Conservation (phyloP, 2,888 invertebrate species). For the Muscina levida region DNA sequence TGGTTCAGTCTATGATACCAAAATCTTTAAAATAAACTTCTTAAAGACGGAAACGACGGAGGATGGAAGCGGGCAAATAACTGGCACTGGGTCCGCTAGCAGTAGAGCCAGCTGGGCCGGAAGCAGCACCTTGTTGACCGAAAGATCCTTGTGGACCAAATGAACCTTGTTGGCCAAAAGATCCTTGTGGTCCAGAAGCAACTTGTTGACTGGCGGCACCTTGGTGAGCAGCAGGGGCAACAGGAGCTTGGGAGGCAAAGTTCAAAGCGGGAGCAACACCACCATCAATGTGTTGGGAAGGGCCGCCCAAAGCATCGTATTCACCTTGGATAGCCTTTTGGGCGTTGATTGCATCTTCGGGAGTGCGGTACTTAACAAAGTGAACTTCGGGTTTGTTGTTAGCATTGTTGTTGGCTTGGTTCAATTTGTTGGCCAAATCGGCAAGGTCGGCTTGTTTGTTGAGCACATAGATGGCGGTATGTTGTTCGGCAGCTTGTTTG, state of each 20-base stretch:
- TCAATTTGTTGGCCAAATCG: slow-evolving; percentile 72
- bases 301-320: slow-evolving; percentile 73
- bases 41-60: slow-evolving; percentile 68
- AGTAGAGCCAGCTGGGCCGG: slow-evolving; percentile 16
- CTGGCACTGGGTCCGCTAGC: slow-evolving; percentile 20
- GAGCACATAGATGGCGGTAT: slow-evolving; percentile 74
- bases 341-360: slow-evolving; percentile 75
- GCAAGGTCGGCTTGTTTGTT: slow-evolving; percentile 69
- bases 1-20: not conserved
- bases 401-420: slow-evolving; percentile 70
- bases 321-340: slow-evolving; percentile 75
- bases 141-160: slow-evolving; percentile 68
- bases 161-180: slow-evolving; percentile 49
- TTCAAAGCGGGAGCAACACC: slow-evolving; percentile 74
- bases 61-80: slow-evolving; percentile 73
- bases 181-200: slow-evolving; percentile 62
- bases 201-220: slow-evolving; percentile 61
- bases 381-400: slow-evolving; percentile 77
- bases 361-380: slow-evolving; percentile 77
- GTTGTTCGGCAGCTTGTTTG: slow-evolving; percentile 73
- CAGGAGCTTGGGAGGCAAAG: slow-evolving; percentile 72
- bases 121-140: slow-evolving; percentile 14
- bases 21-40: not conserved
- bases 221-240: slow-evolving; percentile 50
- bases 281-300: slow-evolving; percentile 71